Percentiles rank a stretch among this genome's conserved stretches.
Evolutionary conservation across 2,113 vertebrate species (phyloP).

Genomic region (Syngnathoides biaculeatus): DNA sequence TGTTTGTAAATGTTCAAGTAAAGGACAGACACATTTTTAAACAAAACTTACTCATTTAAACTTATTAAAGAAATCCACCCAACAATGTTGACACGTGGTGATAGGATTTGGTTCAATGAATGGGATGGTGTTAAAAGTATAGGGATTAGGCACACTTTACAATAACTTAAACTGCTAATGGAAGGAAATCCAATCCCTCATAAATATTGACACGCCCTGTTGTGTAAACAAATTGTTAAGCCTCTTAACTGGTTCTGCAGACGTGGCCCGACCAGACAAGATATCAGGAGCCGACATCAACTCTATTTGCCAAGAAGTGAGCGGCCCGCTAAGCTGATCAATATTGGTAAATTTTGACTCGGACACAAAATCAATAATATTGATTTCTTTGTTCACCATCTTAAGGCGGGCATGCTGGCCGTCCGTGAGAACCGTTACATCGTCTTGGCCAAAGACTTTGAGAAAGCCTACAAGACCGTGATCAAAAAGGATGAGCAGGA

Average conservation of each 20-base stretch:
- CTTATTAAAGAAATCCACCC: no score
- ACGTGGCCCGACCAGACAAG: constrained; percentile 91
- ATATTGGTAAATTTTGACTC: neutral
- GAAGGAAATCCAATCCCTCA: no score
- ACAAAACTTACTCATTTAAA: no score
- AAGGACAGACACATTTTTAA: no score
- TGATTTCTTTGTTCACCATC: neutral
- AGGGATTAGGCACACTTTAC: no score
- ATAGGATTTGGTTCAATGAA: no score
- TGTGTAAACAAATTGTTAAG: neutral
- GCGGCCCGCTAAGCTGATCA: neutral
- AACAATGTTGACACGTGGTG: no score
- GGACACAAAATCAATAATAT: neutral
- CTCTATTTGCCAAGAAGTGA: constrained; percentile 94
- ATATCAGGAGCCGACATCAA: constrained; percentile 94
- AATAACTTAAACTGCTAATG: no score
- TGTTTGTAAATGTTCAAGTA: no score
- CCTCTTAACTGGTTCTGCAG: constrained; percentile 74
- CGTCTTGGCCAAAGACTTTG: constrained; percentile 91
- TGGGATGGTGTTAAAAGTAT: no score
- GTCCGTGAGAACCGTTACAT: constrained; percentile 94
- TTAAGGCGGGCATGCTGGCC: constrained; percentile 88
- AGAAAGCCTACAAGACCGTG: constrained; percentile 92
- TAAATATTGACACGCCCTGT: no score
- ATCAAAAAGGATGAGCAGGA: constrained; percentile 96